A percentile compares a stretch with the other conserved stretches of the same genome.
These are phyloP conservation scores for Zaprionus inermis DNA, from an alignment of 1,140 invertebrate genomes.

Conservation along the genomic window DNA sequence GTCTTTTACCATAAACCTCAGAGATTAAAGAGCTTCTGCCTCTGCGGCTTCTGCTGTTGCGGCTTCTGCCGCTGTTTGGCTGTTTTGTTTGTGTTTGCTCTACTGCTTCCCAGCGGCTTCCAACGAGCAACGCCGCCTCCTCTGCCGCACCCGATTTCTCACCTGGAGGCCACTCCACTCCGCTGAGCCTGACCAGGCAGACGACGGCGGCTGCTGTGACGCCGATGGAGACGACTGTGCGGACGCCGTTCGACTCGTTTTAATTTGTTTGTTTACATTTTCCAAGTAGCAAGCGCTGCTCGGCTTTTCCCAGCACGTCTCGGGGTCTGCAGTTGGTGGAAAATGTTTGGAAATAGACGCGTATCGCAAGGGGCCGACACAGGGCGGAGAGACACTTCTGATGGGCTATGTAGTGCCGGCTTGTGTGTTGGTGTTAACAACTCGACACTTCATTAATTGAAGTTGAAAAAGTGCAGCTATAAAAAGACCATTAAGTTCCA, in stretches of 20 bases:
- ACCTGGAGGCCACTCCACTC: slow-evolving; percentile 53
- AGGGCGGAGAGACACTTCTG: not conserved
- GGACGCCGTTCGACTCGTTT: slow-evolving; percentile 67
- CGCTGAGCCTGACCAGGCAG: slow-evolving; percentile 31
- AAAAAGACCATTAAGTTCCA: slow-evolving; percentile 78
- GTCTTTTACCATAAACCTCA: slow-evolving; percentile 52
- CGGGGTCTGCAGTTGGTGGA: slow-evolving; percentile 37
- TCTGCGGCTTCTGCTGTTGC: slow-evolving; percentile 33
- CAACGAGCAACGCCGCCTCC: slow-evolving; percentile 43
- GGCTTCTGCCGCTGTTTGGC: slow-evolving; percentile 25
- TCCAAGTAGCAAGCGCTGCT: slow-evolving; percentile 31
- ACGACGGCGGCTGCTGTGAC: slow-evolving; percentile 19
- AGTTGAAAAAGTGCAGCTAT: slow-evolving; percentile 79
- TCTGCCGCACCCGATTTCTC: slow-evolving; percentile 61
- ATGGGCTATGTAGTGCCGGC: slow-evolving; percentile 37
- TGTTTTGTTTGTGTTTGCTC: slow-evolving; percentile 62
- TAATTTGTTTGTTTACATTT: slow-evolving; percentile 82
- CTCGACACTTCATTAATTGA: slow-evolving; percentile 82
- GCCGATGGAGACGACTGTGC: too few relatives aligned
- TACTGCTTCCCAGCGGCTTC: slow-evolving; percentile 60
- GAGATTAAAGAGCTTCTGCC: slow-evolving; percentile 75
- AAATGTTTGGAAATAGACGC: slow-evolving; percentile 73
- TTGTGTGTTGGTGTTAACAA: slow-evolving; percentile 78
- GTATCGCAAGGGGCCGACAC: slow-evolving; percentile 7
- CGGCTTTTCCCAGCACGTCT: slow-evolving; percentile 68